Percentiles rank a stretch among this genome's conserved stretches.
Conservation (phyloP, 2,113 vertebrate species). For the Nothoprocta pentlandii region DNA sequence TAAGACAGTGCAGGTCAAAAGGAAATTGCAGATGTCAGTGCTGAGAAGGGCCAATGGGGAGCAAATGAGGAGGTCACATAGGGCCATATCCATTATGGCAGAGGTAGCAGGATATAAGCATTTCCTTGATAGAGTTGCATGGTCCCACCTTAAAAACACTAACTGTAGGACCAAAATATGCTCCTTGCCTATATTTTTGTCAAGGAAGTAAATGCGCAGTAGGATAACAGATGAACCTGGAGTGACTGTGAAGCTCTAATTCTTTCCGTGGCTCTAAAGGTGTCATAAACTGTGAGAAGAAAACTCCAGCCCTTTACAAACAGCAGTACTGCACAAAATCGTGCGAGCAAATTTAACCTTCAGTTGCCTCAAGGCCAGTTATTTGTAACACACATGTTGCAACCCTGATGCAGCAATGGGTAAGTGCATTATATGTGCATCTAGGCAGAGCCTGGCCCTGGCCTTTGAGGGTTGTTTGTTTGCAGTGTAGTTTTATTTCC, state of each 20-base stretch:
- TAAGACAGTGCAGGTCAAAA: neutral
- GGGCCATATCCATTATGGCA: neutral
- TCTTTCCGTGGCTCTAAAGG: neutral
- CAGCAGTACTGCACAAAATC: neutral
- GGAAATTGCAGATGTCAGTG: neutral
- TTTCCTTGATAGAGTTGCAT: fast-evolving
- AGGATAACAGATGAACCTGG: neutral
- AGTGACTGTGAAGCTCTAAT: neutral
- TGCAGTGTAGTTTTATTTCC: neutral
- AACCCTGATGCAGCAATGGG: neutral
- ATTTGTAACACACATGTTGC: neutral
- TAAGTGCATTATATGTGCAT: neutral
- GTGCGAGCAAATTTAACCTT: neutral
- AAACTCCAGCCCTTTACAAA: neutral
- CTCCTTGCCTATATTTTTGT: neutral
- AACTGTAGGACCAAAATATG: neutral
- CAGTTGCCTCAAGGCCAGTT: neutral
- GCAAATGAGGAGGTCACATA: neutral
- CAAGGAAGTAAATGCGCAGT: neutral
- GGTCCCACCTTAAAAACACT: neutral
- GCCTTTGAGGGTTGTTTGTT: neutral
- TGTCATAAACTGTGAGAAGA: neutral
- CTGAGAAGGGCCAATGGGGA: fast-evolving
- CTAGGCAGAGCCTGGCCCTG: neutral
- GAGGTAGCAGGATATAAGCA: fast-evolving